Evolutionary conservation across 2,888 invertebrate genomes (phyloP).

Genomic region (Ochropleura plecta): DNA sequence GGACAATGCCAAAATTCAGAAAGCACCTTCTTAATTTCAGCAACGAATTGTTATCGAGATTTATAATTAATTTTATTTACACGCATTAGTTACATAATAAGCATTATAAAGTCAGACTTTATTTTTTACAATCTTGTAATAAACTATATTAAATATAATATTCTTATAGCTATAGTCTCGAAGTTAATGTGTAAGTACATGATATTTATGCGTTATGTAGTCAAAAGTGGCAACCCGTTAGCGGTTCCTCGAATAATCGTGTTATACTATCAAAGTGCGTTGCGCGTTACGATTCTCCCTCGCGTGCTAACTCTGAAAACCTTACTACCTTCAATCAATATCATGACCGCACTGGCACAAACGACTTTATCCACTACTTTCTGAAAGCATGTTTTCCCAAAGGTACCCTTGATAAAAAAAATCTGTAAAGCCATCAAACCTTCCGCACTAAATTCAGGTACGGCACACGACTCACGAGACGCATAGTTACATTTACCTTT

Average conservation of each 20-base stretch:
- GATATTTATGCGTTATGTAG: slow-evolving; percentile 67
- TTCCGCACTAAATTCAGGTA: slow-evolving; percentile 74
- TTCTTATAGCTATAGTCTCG: slow-evolving; percentile 27
- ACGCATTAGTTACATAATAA: neutral
- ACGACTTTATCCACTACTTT: slow-evolving; percentile 83
- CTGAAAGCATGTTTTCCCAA: slow-evolving; percentile 78
- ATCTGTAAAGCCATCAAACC: slow-evolving; percentile 78
- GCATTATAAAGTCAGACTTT: neutral
- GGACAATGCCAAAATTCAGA: neutral
- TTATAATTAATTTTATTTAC: slow-evolving; percentile 1
- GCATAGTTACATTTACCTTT: slow-evolving; percentile 67
- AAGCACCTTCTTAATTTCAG: slow-evolving; percentile 1
- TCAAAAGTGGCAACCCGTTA: slow-evolving; percentile 70
- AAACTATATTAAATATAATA: slow-evolving; percentile 22
- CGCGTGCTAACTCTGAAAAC: slow-evolving; percentile 85
- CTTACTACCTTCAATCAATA: slow-evolving; percentile 85
- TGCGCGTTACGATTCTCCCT: slow-evolving; percentile 83
- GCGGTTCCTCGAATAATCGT: slow-evolving; percentile 79
- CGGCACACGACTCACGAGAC: slow-evolving; percentile 67
- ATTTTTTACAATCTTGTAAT: neutral
- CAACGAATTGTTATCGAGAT: neutral
- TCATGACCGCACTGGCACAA: slow-evolving; percentile 78
- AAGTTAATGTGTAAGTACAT: slow-evolving; percentile 52
- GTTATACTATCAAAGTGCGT: slow-evolving; percentile 83
- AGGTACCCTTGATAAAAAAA: slow-evolving; percentile 76